Evolutionary conservation across 2,888 invertebrate genomes (phyloP), one percentile per base, ranked within the genome.

Genomic region (Macrophya alboannulata): DNA sequence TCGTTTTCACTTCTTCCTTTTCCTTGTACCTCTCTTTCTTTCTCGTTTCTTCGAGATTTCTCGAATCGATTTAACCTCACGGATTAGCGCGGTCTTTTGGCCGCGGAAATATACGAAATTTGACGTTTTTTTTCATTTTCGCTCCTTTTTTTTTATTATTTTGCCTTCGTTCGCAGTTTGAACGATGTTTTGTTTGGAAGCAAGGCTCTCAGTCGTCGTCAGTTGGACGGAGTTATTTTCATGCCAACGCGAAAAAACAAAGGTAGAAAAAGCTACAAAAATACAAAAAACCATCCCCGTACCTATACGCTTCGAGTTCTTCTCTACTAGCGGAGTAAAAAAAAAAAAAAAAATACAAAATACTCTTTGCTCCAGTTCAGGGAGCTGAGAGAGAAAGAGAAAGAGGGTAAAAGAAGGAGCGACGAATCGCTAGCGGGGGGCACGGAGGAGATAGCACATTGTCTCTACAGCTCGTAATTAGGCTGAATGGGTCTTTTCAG

Each of bases 401-500:
- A 85, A 87, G 84, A 31, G 83, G 51, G 86, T 68, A 82, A 86
- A 85, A 87, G 84, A 82, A 86, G 85, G 40, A 45, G 72, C 74
- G 72, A 43, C 65, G 81, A 37, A 85, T 84, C 82, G 68, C 65
- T 74, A 48, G 76, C 51, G 6, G 72, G 85, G 86, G 62, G 25
- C 79, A 79, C 68, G 43, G 85, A 62, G 68, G 81, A 45, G 74
- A 37, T 72, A 68, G 72, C 65, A 74, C 85, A 90, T 90, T 90
- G 89, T 90, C 89, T 89, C 86, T 81, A n/a, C 55, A 59, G 45
- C 72, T 85, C 17, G 43, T 89, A 90, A 90, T 90, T 90, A 90
- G 90, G 88, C 90, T 89, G 89, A 90, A 90, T 90, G 87, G 87
- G 87, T 89, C 87, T 89, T 90, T 90, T 90, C 88, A 90, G 59